Percentiles rank a stretch among this genome's conserved stretches.
Evolutionary conservation across 2,113 vertebrate genomes (phyloP).

Genomic region (Guaruba guarouba): DNA sequence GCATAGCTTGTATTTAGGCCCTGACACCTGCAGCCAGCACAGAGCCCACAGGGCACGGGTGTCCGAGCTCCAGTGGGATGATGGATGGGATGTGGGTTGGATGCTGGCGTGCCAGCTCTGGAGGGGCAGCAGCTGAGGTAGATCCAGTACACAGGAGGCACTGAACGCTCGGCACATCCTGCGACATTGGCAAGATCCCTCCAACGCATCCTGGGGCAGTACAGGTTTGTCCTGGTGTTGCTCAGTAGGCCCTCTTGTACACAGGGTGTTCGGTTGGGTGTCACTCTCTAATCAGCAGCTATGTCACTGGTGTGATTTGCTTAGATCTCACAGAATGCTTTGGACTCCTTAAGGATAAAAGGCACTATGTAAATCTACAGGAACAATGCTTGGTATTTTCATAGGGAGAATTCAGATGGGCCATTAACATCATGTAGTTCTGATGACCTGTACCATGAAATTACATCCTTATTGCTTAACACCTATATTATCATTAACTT

Average conservation of each 20-base stretch:
- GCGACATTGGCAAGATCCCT: background rate
- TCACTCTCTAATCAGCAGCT: background rate
- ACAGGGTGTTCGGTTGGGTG: background rate
- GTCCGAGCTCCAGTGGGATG: background rate
- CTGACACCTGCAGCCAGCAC: background rate
- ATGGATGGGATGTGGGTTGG: background rate
- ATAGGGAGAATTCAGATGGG: background rate
- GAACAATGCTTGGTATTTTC: background rate
- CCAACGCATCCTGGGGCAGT: background rate
- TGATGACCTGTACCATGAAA: background rate
- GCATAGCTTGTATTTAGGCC: background rate
- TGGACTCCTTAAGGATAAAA: conserved; percentile 53
- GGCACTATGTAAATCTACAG: conserved; percentile 51
- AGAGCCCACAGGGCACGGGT: background rate
- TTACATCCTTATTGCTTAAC: conserved; percentile 38
- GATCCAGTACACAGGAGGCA: conserved; percentile 5
- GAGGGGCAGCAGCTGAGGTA: conserved; percentile 51
- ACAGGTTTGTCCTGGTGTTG: background rate
- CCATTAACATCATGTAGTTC: background rate
- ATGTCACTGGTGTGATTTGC: background rate
- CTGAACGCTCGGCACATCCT: background rate
- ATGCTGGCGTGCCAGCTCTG: background rate
- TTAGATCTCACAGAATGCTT: conserved; percentile 25
- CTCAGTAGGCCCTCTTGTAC: background rate
- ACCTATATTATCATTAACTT: background rate